These are phyloP conservation scores for Stomatorhinus ivindoensis DNA, from an alignment of 2,113 vertebrate genomes.

Conservation along the genomic window DNA sequence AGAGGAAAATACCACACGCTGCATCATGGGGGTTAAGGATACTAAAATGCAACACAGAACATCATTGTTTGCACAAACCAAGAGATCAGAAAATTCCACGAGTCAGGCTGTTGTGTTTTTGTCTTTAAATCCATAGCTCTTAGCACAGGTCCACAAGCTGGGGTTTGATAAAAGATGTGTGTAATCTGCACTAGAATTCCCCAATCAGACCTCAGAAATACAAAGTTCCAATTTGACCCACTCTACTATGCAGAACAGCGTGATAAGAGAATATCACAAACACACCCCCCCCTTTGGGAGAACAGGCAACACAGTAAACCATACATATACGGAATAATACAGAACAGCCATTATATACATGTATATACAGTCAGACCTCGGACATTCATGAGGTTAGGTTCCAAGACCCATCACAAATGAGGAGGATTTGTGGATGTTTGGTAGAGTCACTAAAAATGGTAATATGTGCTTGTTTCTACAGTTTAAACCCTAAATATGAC, in stretches of 20 bases:
- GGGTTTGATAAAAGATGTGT: slow-evolving; percentile 3
- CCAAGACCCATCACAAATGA: too few species aligned
- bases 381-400: too few species aligned
- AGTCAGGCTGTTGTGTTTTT: neutral
- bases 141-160: neutral
- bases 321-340: neutral
- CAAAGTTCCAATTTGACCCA: neutral
- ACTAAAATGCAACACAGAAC: neutral
- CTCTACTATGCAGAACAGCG: neutral
- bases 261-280: neutral
- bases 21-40: neutral
- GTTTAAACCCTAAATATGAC: too few species aligned
- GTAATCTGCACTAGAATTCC: slow-evolving; percentile 7
- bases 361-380: neutral
- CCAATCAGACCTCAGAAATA: neutral
- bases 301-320: neutral
- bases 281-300: neutral
- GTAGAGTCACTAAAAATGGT: too few species aligned
- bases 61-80: neutral
- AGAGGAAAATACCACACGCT: neutral
- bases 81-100: slow-evolving; percentile 7
- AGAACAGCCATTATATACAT: neutral
- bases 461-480: too few species aligned
- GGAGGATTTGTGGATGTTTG: too few species aligned
- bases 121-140: slow-evolving; percentile 18